Evolutionary conservation across 2,888 invertebrate genomes (phyloP).

Genomic region (Hetaerina titia): DNA sequence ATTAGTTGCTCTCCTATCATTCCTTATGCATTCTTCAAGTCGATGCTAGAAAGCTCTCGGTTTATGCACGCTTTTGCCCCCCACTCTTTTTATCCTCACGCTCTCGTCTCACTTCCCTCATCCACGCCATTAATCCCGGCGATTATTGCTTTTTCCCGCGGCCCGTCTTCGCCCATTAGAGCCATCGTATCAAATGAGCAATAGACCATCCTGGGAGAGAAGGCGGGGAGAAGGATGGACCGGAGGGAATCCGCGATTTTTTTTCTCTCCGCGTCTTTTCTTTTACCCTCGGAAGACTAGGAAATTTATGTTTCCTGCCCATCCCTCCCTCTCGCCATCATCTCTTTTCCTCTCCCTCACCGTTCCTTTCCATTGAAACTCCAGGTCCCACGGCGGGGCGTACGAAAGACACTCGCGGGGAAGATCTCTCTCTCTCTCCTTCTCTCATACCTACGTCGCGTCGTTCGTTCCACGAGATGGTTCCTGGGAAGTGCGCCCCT

Average conservation of each 20-base stretch:
- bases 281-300: neutral
- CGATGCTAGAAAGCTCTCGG: neutral
- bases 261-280: neutral
- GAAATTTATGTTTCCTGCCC: slow-evolving; percentile 60
- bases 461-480: neutral
- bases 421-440: neutral
- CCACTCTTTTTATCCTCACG: neutral
- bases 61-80: neutral
- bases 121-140: neutral
- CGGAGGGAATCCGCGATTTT: neutral
- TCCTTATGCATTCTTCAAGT: neutral
- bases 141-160: neutral
- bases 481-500: neutral
- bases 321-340: neutral
- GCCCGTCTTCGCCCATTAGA: neutral
- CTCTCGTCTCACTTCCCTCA: neutral
- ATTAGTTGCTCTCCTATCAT: neutral
- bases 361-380: neutral
- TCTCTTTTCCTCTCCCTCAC: neutral
- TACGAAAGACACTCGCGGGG: neutral
- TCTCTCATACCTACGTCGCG: neutral
- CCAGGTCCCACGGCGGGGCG: neutral
- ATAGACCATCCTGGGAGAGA: neutral
- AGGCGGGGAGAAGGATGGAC: neutral
- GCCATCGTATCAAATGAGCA: slow-evolving; percentile 34